Evolutionary conservation across 2,888 invertebrate species (phyloP), one percentile per base, ranked within the genome.

Genomic region (Melanostoma mellinum): DNA sequence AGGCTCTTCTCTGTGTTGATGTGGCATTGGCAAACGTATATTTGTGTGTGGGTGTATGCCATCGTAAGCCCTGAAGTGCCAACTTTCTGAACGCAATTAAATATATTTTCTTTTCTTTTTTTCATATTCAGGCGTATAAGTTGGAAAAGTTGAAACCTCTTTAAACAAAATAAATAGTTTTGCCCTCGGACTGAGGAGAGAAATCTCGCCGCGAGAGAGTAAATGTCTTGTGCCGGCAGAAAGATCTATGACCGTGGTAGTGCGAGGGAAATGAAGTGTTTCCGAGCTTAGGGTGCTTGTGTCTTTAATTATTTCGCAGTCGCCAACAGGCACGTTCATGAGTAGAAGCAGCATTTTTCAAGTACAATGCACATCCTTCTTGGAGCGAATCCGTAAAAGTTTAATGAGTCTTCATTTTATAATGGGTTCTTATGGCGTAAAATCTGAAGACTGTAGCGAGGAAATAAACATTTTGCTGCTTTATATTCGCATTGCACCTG

Each of bases 301-400:
- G 79, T 84, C 65, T 79, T 84, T 75, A 84, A 79, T 84, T 84
- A 84, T 84, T 74, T 74, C 71, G 46, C 79, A 84, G 73, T 84
- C 65, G 79, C 78, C 79, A 71, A 65, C 74, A 84, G 84, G 79
- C 84, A 84, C 84, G 84, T 84, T 84, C 61, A 20, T 20, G 20
- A 20, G 20, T 20, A 20, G 1, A 48, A 50, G 9, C 48, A 71
- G 42, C 71, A 61, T 55, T 72, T 71, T 50, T 71, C 84, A 61
- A 84, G 79, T 71, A 20, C n/a, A 38, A 32, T 10, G 30, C 55
- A 48, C 52, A 58, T 52, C 69, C 60, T 67, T 60, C 30, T 80
- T 20, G n/a, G 71, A 42, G 77, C 67, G 58, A 68, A 63, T 69
- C 79, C 71, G 79, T 84, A 67, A 79, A 84, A 84, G 79, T 84